phyloP scores from a whole-genome alignment of 2,888 invertebrate genomes.

The Hyposoter dolosus region DNA sequence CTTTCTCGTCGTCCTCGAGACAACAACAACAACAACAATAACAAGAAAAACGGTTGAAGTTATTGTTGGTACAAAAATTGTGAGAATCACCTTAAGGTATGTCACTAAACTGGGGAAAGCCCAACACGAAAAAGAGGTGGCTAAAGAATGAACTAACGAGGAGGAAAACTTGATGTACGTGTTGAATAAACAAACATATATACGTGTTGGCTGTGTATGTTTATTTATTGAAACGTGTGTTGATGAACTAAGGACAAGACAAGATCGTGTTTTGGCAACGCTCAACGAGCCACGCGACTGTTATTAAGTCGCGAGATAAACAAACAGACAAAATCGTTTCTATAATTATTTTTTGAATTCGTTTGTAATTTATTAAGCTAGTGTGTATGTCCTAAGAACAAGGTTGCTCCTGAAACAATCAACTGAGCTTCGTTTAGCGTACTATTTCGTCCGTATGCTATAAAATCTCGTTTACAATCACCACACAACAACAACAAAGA shows the following conservation, averaged over 20 bases:
- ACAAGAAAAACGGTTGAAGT: conserved; percentile 43
- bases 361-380: conserved; percentile 64
- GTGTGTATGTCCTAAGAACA: conserved; percentile 52
- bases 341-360: conserved; percentile 68
- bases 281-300: conserved; percentile 53
- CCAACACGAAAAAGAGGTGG: neutral
- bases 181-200: conserved; percentile 21
- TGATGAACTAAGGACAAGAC: conserved; percentile 17
- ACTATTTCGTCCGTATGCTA: conserved; percentile 68
- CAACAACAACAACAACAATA: neutral
- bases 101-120: neutral
- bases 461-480: conserved; percentile 63
- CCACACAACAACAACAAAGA: conserved; percentile 8
- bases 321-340: conserved; percentile 44
- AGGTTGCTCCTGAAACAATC: conserved; percentile 81
- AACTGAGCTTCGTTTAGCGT: conserved; percentile 83
- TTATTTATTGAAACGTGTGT: conserved; percentile 12
- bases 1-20: conserved; percentile 54
- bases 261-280: conserved; percentile 30
- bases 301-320: conserved; percentile 31
- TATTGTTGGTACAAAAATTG: conserved; percentile 64
- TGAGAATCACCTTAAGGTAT: conserved; percentile 42
- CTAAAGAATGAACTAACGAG: conserved; percentile 6
- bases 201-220: conserved; percentile 3
- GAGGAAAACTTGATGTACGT: conserved; percentile 24